phyloP scores from a whole-genome alignment of 2,888 invertebrate species.

The Carpatolechia fugitivella region DNA sequence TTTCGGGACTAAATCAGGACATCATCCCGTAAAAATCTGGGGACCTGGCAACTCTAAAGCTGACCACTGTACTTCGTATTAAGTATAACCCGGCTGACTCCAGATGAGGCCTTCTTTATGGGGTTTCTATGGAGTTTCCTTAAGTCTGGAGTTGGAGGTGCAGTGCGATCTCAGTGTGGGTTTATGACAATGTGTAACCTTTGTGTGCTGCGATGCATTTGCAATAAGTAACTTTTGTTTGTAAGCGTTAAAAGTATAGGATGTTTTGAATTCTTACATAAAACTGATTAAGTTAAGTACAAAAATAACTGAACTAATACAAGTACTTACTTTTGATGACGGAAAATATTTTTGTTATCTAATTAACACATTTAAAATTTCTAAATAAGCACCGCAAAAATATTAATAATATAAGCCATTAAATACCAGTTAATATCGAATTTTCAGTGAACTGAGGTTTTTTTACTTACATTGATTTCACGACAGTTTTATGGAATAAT shows the following conservation, averaged over 20 bases:
- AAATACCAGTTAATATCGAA: too few relatives aligned
- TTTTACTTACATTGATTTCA: too few relatives aligned
- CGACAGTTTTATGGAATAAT: too few relatives aligned
- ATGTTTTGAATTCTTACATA: conserved; percentile 36
- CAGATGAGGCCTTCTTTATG: conserved; percentile 28
- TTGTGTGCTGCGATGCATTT: conserved; percentile 53
- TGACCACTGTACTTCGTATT: neutral
- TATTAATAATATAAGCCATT: too few relatives aligned
- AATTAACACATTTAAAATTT: too few relatives aligned
- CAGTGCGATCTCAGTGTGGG: conserved; percentile 37
- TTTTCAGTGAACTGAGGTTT: too few relatives aligned
- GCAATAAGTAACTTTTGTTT: conserved; percentile 66
- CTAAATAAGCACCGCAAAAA: too few relatives aligned
- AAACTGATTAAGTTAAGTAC: neutral
- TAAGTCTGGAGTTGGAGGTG: conserved; percentile 38
- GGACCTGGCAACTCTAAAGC: neutral
- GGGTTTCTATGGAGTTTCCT: conserved; percentile 33
- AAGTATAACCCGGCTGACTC: conserved; percentile 31
- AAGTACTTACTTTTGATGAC: too few relatives aligned
- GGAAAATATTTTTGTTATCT: too few relatives aligned
- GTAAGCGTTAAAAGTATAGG: conserved; percentile 60
- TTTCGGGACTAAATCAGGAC: too few relatives aligned
- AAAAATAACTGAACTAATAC: too few relatives aligned
- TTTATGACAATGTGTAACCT: conserved; percentile 59
- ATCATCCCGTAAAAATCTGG: too few relatives aligned